phyloP scores from a whole-genome alignment of 2,888 invertebrate genomes.

The Stenchaetothrips biformis region DNA sequence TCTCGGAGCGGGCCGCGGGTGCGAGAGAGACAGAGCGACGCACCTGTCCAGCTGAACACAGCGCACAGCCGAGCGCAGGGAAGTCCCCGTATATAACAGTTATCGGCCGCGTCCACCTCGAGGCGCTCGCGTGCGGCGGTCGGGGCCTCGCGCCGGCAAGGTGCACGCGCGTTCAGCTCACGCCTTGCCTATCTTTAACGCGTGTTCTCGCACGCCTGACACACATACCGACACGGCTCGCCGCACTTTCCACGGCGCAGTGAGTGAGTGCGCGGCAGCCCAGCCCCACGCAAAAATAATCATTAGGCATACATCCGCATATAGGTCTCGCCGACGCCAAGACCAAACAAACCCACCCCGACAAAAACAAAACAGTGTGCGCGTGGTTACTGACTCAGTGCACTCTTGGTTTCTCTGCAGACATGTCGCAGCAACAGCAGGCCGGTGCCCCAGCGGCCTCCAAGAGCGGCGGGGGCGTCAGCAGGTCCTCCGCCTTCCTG shows the following conservation, averaged over 20 bases:
- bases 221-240: neutral
- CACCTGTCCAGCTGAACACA: no score
- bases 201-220: neutral
- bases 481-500: conserved; percentile 33
- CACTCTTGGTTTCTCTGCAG: neutral
- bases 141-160: no score
- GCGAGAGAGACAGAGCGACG: no score
- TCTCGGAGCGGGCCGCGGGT: no score
- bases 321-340: neutral
- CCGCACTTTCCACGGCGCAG: neutral
- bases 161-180: no score
- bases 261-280: neutral
- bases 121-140: no score
- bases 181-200: neutral
- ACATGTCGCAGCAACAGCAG: conserved; percentile 17
- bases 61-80: no score
- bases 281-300: no score
- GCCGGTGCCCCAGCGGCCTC: neutral
- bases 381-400: neutral
- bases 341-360: neutral
- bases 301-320: neutral
- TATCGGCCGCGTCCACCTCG: no score
- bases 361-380: neutral
- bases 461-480: conserved; percentile 45
- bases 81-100: no score